Evolutionary conservation across 2,888 invertebrate species (phyloP).

Genomic region (Neoaliturus tenellus): DNA sequence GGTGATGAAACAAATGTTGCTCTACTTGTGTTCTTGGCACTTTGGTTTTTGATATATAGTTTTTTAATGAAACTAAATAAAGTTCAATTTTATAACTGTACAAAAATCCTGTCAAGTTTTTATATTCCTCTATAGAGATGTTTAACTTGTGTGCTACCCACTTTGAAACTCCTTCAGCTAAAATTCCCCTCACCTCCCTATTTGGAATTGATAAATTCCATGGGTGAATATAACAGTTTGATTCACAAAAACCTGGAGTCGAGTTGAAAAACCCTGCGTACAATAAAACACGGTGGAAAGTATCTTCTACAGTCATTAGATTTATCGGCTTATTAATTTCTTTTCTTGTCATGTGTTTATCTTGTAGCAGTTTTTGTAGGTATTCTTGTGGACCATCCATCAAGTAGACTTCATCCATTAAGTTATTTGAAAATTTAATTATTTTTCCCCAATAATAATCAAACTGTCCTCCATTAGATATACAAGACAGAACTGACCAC

Average conservation of each 20-base stretch:
- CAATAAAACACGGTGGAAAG: slow-evolving; percentile 22
- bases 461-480: background rate
- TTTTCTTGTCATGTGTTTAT: background rate
- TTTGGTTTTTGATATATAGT: background rate
- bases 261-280: slow-evolving; percentile 32
- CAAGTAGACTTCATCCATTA: background rate
- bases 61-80: background rate
- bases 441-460: slow-evolving; percentile 7
- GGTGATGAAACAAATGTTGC: background rate
- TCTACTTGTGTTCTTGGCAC: background rate
- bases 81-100: background rate
- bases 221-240: slow-evolving; percentile 36
- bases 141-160: slow-evolving; percentile 25
- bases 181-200: background rate
- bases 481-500: slow-evolving; percentile 20
- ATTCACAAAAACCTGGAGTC: slow-evolving; percentile 12
- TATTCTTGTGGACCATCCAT: slow-evolving; percentile 30
- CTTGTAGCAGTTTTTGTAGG: slow-evolving; percentile 19
- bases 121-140: background rate
- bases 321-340: slow-evolving; percentile 38
- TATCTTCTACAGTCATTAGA: background rate
- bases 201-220: slow-evolving; percentile 32
- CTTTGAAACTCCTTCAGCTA: slow-evolving; percentile 34
- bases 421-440: background rate
- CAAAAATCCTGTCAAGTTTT: background rate